Conservation (phyloP, 2,113 vertebrate species). For the cattle (Bos taurus) region ARS-UCD2.0 NC_037335.1:106355001-106355500, state of each 20-base stretch:
- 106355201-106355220: background rate
- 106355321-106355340: background rate
- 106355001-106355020: background rate
- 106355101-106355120: background rate
- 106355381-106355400: background rate
- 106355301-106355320: background rate
- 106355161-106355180: background rate
- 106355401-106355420: background rate
- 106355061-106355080: background rate
- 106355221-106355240: background rate
- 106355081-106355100: background rate
- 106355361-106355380: background rate
- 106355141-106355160: background rate
- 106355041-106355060: background rate
- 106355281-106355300: background rate
- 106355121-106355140: background rate
- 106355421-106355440: background rate
- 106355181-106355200: background rate
- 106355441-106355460: background rate
- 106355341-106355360: background rate
- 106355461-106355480: background rate
- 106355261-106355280: background rate
- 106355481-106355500: background rate
- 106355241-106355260: background rate
- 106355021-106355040: background rate